Evolutionary conservation across 1,140 invertebrate species (phyloP), one percentile per base, ranked within the genome.

Genomic region (Lasaia peninsularis): DNA sequence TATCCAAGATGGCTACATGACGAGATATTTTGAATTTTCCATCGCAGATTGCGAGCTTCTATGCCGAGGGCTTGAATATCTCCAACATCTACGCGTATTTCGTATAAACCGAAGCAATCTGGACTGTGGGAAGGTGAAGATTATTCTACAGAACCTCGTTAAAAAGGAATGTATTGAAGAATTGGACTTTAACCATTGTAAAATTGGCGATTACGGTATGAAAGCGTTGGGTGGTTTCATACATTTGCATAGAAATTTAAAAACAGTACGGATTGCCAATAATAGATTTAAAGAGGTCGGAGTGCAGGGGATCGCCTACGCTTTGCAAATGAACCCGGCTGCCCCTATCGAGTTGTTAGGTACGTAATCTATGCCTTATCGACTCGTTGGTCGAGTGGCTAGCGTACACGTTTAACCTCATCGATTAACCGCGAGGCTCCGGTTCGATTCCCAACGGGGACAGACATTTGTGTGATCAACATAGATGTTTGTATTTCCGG

Each of bases 131-230:
- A 85, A 86, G 69, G 78, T 80, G 3, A 89, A 89, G 57, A 10
- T 86, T 5, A 79, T 89, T 54, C 58, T 89, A 9, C 74, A 86
- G 68, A 74, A 76, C 58, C 65, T 89, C 10, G 76, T 83, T 1
- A 85, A 78, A 52, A 89, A 80, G 57, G 70, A 80, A 32, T 73
- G 64, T 33, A 84, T 89, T 35, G 86, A 89, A 60, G 88, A 89
- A 57, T 66, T 89, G 31, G 86, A 89, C 67, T 89, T 89, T 51
- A 88, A 84, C 65, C 84, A 89, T 63, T 89, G 86, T 60, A 86
- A 82, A 62, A 83, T 89, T 44, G 88, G 85, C 16, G 81, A 89
- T 72, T 82, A 86, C 48, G 86, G 86, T 1, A 85, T 89, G 78
- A 85, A 86, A 60, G 88, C 88, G 20, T 59, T 89, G 14, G 88